Base-by-base conservation (phyloP, 2,113 vertebrate genomes). In the Echinops telfairi region DNA sequence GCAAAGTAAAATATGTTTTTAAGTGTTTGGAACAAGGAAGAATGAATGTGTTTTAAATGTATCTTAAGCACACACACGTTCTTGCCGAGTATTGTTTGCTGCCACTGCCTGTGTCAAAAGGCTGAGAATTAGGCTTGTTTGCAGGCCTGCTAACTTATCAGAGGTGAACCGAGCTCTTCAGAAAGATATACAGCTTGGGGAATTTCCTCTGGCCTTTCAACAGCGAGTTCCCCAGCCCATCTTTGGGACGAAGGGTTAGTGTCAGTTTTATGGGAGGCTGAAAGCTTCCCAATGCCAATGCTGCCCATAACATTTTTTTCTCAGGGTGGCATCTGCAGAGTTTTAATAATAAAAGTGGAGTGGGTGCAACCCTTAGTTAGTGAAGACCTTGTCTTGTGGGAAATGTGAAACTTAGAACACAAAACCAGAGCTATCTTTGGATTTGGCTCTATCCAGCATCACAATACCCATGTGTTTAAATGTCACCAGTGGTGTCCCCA, bases 1-100 rank as follows among this genome's bases (percentile, higher is more conserved):
- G 57, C 57, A 80, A 73, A 90, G 57, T 68, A 47, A 94, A 92
- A 91, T 47, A 70, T 70, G 29, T 66, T 92, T 75, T 73, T 25
- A 88, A 89, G 68, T 82, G 82, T 89, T 91, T 88, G 75, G 89
- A 90, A 83, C 19, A 82, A 83, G 16, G 2, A 43, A 53, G 33
- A 47, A 29, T 79, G 36, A 87, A 57, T 83, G 73, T 27, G 27
- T 62, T 92, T 80, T 68, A 83, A 86, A 86, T 73, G 73, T 40
- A 27, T 70, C 38, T 31, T 68, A 27, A 40, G 36, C 22, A 23
- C 68, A 64, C 38, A 78, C 10, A 16, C 33, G 25, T 33, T 53
- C 47, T 47, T 6, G 16, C 16, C 15, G 12, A 3, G 40, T 38
- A 40, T 17, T 40, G 27, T 68, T 92, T 38, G 15, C 66, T 60